Evolutionary conservation across 2,797 vertebrate genomes (phyloP), one percentile per base, ranked within the genome.

Genomic region (Gymnopithys bicolor): DNA sequence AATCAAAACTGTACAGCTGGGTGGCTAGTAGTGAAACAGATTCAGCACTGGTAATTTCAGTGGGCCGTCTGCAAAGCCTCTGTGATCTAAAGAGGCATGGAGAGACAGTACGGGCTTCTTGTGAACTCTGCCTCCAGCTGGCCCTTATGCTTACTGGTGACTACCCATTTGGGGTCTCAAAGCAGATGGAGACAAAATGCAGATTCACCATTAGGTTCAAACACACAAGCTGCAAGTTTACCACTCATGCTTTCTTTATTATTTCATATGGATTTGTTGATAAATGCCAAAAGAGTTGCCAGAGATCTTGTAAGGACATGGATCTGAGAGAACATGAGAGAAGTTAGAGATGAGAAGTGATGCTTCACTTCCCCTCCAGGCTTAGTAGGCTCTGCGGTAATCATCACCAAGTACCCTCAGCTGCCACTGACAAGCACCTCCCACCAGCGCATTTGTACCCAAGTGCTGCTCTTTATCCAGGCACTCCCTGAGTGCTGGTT

Each of bases 371-470:
- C 35, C 43, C 59, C 43, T 66, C 58, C 78, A 32, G 6, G 35
- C 73, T 43, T 25, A 60, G 33, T 0, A 41, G 71, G 52, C 48
- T 56, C 63, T 51, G 45, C 0, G 0, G 25, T 9, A 46, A 79
- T 77, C 2, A 1, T 28, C 10, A 39, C n/a, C 0, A 3, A 11
- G 33, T 43, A 49, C 52, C 56, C 52, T 58, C 45, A 11, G 52
- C 52, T 51, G 39, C 35, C 60, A 67, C 35, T 23, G 0, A 28
- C 63, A 7, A 39, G 43, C 43, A 15, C 48, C 51, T 67, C 60
- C 69, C 69, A 74, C 27, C 30, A 52, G 52, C 0, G 0, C 24
- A 6, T 19, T 37, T 3, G 1, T 28, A n/a, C 27, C 0, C 0
- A 3, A 4, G 30, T 1, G 1, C 52, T 9, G 63, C 30, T 39